These are phyloP conservation scores for Neolamprologus longior DNA, from an alignment of 2,113 vertebrate genomes.

Conservation along the genomic window DNA sequence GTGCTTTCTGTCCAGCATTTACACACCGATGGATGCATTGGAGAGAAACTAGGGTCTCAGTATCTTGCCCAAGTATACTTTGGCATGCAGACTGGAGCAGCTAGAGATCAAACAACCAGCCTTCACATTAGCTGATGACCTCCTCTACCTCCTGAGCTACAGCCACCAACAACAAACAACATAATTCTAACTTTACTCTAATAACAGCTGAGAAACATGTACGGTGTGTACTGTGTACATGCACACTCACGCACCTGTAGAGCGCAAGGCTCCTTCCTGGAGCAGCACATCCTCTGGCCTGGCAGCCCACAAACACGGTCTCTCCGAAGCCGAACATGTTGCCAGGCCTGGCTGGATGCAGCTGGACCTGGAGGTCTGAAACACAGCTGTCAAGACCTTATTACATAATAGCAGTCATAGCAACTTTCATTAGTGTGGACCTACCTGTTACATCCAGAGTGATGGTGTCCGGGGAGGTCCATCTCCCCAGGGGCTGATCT, in stretches of 20 bases:
- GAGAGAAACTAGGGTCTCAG: neutral
- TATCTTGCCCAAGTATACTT: neutral
- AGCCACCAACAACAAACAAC: neutral
- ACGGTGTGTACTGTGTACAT: neutral
- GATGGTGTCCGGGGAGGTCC: slow-evolving; percentile 70
- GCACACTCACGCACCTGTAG: slow-evolving; percentile 45
- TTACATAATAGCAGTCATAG: neutral
- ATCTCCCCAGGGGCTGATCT: slow-evolving; percentile 65
- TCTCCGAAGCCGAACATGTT: slow-evolving; percentile 70
- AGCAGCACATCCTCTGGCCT: slow-evolving; percentile 69
- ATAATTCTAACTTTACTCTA: neutral
- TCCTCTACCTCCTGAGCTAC: neutral
- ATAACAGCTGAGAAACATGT: neutral
- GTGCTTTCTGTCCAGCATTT: neutral
- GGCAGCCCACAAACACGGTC: slow-evolving; percentile 70
- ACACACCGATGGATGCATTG: neutral
- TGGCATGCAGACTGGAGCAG: neutral
- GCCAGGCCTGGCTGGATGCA: slow-evolving; percentile 58
- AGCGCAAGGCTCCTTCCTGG: slow-evolving; percentile 63
- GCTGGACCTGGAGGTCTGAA: slow-evolving; percentile 71
- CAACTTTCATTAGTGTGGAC: neutral
- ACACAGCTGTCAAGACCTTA: neutral
- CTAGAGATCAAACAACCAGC: neutral
- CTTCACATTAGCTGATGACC: neutral
- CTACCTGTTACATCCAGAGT: slow-evolving; percentile 67